Conservation (phyloP, 2,113 vertebrate genomes). For the Loxodonta africana region DNA sequence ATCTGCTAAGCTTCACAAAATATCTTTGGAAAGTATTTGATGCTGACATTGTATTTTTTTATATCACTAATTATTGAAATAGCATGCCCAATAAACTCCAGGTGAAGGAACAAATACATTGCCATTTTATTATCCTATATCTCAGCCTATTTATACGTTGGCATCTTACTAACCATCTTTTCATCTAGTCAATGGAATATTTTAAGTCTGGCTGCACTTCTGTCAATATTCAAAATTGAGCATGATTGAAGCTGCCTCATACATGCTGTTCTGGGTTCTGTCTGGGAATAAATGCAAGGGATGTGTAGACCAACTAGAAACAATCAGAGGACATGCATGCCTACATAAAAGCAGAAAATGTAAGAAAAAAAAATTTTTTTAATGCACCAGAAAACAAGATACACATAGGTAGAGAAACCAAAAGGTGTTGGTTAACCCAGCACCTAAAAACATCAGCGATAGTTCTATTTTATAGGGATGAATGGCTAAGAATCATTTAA, state of each 20-base stretch:
- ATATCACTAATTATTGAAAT: not conserved
- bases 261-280: not conserved
- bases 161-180: not conserved
- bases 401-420: not conserved
- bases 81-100: not conserved
- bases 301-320: not conserved
- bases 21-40: not conserved
- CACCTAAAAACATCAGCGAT: not conserved
- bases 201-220: not conserved
- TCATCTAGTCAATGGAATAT: not conserved
- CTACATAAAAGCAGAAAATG: not conserved
- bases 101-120: not conserved
- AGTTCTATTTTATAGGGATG: not conserved
- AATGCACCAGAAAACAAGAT: not conserved
- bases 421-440: not conserved
- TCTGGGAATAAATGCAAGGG: not conserved
- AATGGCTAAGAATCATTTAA: not conserved
- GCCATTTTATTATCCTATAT: not conserved
- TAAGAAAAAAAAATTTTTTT: not conserved
- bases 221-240: not conserved
- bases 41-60: not conserved
- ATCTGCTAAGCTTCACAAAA: not conserved
- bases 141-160: not conserved
- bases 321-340: fast-evolving
- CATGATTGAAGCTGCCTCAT: not conserved